Evolutionary conservation across 2,797 vertebrate species (phyloP).

Genomic region (Channallabes apus): DNA sequence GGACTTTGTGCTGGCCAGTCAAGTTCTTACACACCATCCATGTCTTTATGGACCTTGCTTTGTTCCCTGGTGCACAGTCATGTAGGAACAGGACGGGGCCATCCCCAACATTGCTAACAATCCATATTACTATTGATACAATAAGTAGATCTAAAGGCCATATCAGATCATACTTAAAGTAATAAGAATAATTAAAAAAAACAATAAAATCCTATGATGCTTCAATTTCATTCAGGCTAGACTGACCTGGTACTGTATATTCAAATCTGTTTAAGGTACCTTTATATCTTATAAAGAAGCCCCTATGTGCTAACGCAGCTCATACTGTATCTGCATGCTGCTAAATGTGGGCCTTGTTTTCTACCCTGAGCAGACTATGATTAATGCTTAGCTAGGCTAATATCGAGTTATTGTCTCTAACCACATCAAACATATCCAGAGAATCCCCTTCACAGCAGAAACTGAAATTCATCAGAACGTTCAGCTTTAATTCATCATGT

Average conservation of each 20-base stretch:
- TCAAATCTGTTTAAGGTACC: neutral
- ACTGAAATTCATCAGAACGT: neutral
- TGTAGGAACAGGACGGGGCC: too few relatives aligned
- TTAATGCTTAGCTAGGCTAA: slow-evolving; percentile 4
- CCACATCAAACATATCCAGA: slow-evolving; percentile 30
- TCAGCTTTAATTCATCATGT: slow-evolving; percentile 36
- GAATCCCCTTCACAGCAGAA: slow-evolving; percentile 4
- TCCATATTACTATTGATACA: too few relatives aligned
- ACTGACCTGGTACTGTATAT: neutral
- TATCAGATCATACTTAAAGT: too few relatives aligned
- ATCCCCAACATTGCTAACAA: too few relatives aligned
- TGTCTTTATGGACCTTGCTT: too few relatives aligned
- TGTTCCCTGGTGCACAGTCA: too few relatives aligned
- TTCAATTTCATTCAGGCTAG: neutral
- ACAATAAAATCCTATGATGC: neutral
- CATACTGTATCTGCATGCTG: neutral
- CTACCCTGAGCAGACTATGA: neutral
- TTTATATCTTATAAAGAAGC: neutral
- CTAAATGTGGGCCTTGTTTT: too few relatives aligned
- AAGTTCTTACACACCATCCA: too few relatives aligned
- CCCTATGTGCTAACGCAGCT: neutral
- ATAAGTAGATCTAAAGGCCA: too few relatives aligned
- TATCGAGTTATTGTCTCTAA: neutral
- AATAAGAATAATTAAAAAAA: neutral
- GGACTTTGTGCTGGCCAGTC: too few relatives aligned